Evolutionary conservation across 2,797 vertebrate species (phyloP).

Genomic region (Enteromius argenteus): DNA sequence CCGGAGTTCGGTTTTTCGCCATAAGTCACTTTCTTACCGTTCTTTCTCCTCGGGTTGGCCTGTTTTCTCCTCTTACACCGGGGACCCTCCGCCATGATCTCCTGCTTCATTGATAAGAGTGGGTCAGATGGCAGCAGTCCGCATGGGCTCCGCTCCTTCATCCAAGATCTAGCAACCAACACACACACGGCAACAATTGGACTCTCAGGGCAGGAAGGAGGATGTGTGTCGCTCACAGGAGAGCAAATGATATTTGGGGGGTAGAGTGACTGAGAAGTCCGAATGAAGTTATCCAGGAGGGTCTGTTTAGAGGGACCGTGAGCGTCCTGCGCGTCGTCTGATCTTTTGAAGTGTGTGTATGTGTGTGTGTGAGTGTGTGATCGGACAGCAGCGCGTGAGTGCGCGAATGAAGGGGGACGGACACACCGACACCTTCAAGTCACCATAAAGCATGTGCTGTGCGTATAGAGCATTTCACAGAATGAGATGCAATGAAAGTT

Average conservation of each 20-base stretch:
- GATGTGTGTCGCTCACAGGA: conserved; percentile 58
- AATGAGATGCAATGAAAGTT: conserved; percentile 35
- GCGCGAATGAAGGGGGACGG: conserved; percentile 59
- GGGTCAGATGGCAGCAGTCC: conserved; percentile 86
- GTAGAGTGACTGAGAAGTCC: conserved; percentile 57
- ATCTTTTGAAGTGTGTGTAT: conserved; percentile 71
- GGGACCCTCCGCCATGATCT: conserved; percentile 95
- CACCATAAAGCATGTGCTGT: conserved; percentile 54
- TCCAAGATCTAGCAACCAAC: conserved; percentile 85
- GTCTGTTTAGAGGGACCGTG: conserved; percentile 63
- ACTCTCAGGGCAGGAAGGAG: conserved; percentile 66
- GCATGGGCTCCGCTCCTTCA: conserved; percentile 88
- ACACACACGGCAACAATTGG: conserved; percentile 83
- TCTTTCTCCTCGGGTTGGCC: conserved; percentile 95
- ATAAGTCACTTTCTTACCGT: conserved; percentile 83
- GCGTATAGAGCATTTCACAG: conserved; percentile 9
- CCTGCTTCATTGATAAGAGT: conserved; percentile 93
- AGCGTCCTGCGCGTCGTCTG: conserved; percentile 75
- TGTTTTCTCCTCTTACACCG: conserved; percentile 96
- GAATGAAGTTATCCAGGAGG: conserved; percentile 57
- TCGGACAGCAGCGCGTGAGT: conserved; percentile 78
- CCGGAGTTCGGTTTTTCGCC: conserved; percentile 40
- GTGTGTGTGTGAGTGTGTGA: conserved; percentile 57
- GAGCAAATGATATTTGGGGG: conserved; percentile 49
- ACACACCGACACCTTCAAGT: conserved; percentile 78